Evolutionary conservation across 2,113 vertebrate species (phyloP).

Genomic region (Pachycephala philippinensis): DNA sequence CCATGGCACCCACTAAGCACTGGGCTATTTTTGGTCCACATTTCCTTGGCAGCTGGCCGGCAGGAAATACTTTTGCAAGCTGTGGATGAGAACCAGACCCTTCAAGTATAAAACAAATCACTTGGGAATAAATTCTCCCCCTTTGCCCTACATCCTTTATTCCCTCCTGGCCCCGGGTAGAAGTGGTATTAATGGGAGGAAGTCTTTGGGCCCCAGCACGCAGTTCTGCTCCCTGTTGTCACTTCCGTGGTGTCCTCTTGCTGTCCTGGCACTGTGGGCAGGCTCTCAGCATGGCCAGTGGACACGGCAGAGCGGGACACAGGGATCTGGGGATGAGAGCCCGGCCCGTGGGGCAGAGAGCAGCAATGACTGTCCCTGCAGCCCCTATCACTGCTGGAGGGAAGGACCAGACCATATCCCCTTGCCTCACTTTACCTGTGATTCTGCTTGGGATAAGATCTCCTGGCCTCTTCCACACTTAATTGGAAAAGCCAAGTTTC

Average conservation of each 20-base stretch:
- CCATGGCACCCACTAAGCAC: background rate
- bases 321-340: background rate
- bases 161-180: background rate
- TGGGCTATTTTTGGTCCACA: background rate
- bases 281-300: background rate
- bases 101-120: background rate
- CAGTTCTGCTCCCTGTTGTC: background rate
- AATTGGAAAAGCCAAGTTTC: background rate
- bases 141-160: background rate
- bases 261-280: background rate
- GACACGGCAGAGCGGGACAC: background rate
- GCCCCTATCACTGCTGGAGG: background rate
- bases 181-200: background rate
- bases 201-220: background rate
- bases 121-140: slow-evolving; percentile 11
- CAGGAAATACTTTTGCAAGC: slow-evolving; percentile 45
- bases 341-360: background rate
- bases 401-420: background rate
- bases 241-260: background rate
- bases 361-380: background rate
- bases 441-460: background rate
- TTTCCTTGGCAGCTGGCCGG: background rate
- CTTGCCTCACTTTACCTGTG: background rate
- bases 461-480: background rate
- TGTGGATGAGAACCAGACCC: slow-evolving; percentile 50